A percentile compares a stretch with the other conserved stretches of the same genome.
phyloP scores from a whole-genome alignment of 1,140 invertebrate genomes.

The Pemphigus obesinymphae region DNA sequence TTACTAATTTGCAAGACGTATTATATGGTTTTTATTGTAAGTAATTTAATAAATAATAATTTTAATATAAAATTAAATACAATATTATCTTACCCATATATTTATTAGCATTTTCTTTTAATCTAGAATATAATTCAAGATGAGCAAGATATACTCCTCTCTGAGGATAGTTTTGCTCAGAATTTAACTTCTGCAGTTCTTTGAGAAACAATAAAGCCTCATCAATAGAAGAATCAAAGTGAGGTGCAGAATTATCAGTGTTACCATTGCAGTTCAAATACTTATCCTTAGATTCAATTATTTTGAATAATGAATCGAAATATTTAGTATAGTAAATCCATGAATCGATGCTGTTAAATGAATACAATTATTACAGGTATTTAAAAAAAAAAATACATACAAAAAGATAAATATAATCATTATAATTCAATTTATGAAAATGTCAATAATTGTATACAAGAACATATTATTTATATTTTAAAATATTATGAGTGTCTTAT shows the following conservation, averaged over 20 bases:
- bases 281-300: slow-evolving; percentile 26
- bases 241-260: not conserved
- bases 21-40: no score
- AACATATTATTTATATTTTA: no score
- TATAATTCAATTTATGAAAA: no score
- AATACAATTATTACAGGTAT: not conserved
- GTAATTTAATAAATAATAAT: not conserved
- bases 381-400: no score
- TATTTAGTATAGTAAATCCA: slow-evolving; percentile 68
- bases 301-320: slow-evolving; percentile 29
- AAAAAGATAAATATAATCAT: no score
- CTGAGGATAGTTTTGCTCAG: slow-evolving; percentile 48
- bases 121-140: slow-evolving; percentile 67
- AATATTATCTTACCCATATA: slow-evolving; percentile 51
- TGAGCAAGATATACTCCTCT: slow-evolving; percentile 76
- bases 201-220: slow-evolving; percentile 41
- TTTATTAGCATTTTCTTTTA: slow-evolving; percentile 55
- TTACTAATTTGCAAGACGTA: not conserved
- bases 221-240: slow-evolving; percentile 43
- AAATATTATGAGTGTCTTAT: no score
- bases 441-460: no score
- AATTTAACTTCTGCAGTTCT: slow-evolving; percentile 42
- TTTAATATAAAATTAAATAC: not conserved
- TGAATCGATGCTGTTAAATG: slow-evolving; percentile 59
- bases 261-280: not conserved